Evolutionary conservation across 2,113 vertebrate species (phyloP), one percentile per base, ranked within the genome.

Genomic region (Podiceps cristatus): DNA sequence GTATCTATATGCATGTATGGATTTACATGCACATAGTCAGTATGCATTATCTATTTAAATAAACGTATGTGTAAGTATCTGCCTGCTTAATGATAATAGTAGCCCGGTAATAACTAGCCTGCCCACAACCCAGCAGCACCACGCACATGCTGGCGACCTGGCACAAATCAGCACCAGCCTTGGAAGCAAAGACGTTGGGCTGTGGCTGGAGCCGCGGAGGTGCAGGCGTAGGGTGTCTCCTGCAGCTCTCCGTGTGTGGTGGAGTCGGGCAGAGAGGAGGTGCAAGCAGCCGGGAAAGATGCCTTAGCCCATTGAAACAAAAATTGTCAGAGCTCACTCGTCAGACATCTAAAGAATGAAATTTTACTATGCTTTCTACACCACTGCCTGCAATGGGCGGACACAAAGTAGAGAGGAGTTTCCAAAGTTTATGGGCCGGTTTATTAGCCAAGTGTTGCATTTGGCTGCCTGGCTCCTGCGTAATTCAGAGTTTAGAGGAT

Each of bases 141-240:
- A n/a, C 6, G 9, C 25, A 7, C 24, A 18, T 3, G 0, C 44
- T 23, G 31, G 10, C 55, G 50, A 13, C 33, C 69, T 3, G 11
- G 37, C 53, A 25, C 59, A 33, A 24, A 82, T 6, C 14, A 24
- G 28, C 22, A 20, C 18, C 11, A 3, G 25, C 0, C 0, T 3
- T 52, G 49, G 40, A n/a, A 52, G 59, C 2, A 4, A 45, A 40
- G 71, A n/a, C 0, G 1, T 2, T 9, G 67, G 45, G 40, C 73
- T 35, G 42, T 10, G 33, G 29, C 33, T 52, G 79, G 28, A 73
- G 64, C 58, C 9, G 58, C 0, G 1, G 63, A 62, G 28, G 14
- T 60, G 72, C 15, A 5, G 33, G 63, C 4, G 1, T 44, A 13
- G 4, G 3, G 56, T 50, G 9, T 18, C 47, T 67, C 60, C 55